Conservation (phyloP, 2,888 invertebrate species). For the Seira musarum region DNA sequence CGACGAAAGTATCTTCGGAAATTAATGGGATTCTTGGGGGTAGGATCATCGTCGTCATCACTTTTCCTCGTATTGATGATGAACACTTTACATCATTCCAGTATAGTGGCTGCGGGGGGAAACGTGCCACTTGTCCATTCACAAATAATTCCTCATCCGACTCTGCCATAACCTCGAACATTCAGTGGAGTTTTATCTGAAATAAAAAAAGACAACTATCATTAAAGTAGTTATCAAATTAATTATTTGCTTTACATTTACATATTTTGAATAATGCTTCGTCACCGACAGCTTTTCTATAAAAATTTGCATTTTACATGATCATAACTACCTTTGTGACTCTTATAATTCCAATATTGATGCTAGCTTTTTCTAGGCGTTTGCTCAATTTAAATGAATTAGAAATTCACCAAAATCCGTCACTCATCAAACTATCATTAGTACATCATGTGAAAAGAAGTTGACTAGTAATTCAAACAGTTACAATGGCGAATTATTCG, state of each 20-base stretch:
- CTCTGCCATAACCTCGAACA: constrained; percentile 3
- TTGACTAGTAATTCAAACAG: no score
- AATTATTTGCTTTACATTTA: background rate
- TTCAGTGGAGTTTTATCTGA: background rate
- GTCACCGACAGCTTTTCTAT: no score
- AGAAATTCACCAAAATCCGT: no score
- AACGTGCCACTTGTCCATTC: constrained; percentile 6
- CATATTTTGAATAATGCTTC: background rate
- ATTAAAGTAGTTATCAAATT: background rate
- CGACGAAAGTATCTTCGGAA: background rate
- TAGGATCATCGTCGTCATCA: background rate
- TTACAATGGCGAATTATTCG: no score
- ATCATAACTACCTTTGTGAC: no score
- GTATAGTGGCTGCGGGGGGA: background rate
- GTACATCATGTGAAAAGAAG: no score
- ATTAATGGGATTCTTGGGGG: background rate
- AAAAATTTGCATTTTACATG: no score
- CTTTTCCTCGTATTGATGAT: background rate
- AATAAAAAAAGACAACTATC: background rate
- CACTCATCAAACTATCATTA: no score
- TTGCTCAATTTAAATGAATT: no score
- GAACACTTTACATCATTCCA: background rate
- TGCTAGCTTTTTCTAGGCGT: background rate
- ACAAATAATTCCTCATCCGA: background rate
- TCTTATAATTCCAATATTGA: no score